Evolutionary conservation across 2,113 vertebrate genomes (phyloP), one percentile per base, ranked within the genome.

Genomic region (Tenrec ecaudatus): DNA sequence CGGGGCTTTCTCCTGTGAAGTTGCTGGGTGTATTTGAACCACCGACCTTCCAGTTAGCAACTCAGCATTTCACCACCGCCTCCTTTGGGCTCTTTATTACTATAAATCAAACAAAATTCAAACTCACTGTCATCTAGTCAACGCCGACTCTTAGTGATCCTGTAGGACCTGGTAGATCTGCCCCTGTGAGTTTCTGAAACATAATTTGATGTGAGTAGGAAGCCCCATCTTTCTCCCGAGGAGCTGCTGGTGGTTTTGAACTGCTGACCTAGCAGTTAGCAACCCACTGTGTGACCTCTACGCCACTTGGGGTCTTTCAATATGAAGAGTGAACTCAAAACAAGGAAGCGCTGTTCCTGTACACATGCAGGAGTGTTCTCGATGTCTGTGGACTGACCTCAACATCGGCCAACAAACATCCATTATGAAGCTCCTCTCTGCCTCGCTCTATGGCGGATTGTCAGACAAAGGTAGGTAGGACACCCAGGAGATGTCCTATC

Each of bases 381-480:
- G 23, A 1, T 68, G 75, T 57, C 82, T 77, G 4, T 71, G 40
- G 47, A 40, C 82, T 82, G 40, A 69, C 58, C 23, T 60, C 0
- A 76, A 71, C 36, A 29, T 83, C 36, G 33, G 60, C 66, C 66
- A 68, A 20, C 33, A 94, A 94, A 43, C 11, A 16, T 68, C 83
- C 78, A 64, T 92, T 85, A 31, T 19, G 27, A 80, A 47, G 29
- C 66, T 93, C 2, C 29, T 83, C 58, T 88, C 40, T 36, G 5
- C 2, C 25, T 43, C 38, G 73, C 71, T 69, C 75, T 57, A 31
- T 82, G 91, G 86, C 83, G 25, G 76, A 2, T 90, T 81, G 60
- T 86, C 19, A 93, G 82, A 84, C 78, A 86, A 94, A 95, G 78
- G 57, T 23, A 27, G 27, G 33, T 23, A 27, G 27, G 33, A 20